Conservation (phyloP, 2,113 vertebrate genomes). For the Aix galericulata region DNA sequence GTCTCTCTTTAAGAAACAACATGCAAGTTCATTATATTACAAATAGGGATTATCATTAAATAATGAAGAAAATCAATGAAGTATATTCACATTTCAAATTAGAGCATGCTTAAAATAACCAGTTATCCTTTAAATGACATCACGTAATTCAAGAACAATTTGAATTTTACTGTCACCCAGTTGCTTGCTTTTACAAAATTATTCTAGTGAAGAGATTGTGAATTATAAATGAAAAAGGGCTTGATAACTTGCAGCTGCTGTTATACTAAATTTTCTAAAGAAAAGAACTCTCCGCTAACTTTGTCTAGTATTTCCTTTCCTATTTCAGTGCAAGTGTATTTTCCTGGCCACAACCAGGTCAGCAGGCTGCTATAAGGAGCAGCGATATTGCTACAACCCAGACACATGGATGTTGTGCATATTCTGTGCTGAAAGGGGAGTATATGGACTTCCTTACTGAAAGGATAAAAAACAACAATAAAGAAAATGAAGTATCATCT, state of each 20-base stretch:
- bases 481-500: neutral
- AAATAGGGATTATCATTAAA: neutral
- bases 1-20: neutral
- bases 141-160: neutral
- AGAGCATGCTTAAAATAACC: neutral
- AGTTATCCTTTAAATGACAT: neutral
- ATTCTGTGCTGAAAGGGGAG: neutral
- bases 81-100: neutral
- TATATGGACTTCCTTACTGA: neutral
- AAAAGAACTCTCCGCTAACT: neutral
- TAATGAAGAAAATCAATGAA: neutral
- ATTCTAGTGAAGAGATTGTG: neutral
- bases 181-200: neutral
- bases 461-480: neutral
- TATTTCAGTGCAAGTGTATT: neutral
- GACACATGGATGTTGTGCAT: neutral
- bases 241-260: neutral
- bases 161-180: neutral
- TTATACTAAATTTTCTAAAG: neutral
- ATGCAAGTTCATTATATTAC: neutral
- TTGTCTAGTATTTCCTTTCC: neutral
- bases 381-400: neutral
- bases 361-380: neutral
- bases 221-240: neutral
- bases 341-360: neutral